phyloP scores from a whole-genome alignment of 2,888 invertebrate genomes.

The Chaetogeoica ovagalla region DNA sequence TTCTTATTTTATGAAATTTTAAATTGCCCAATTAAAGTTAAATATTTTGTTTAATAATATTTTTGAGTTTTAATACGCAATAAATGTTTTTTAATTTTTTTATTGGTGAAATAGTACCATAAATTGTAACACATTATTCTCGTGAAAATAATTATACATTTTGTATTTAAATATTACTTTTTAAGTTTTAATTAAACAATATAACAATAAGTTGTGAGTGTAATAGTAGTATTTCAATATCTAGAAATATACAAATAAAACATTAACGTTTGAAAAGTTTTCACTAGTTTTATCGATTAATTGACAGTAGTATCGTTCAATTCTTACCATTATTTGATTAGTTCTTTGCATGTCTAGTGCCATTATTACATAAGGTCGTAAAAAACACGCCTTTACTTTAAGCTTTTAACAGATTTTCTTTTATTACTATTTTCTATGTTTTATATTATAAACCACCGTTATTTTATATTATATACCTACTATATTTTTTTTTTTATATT shows the following conservation, averaged over 20 bases:
- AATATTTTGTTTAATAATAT: neutral
- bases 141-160: neutral
- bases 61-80: neutral
- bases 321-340: slow-evolving; percentile 51
- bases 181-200: slow-evolving; percentile 9
- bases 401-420: slow-evolving; percentile 39
- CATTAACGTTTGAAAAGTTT: slow-evolving; percentile 18
- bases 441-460: slow-evolving; percentile 20
- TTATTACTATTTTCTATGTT: slow-evolving; percentile 41
- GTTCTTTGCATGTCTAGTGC: slow-evolving; percentile 52
- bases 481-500: slow-evolving; percentile 6
- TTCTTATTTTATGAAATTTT: no score
- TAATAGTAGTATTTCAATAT: slow-evolving; percentile 11
- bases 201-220: neutral
- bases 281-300: slow-evolving; percentile 27
- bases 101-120: neutral
- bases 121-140: neutral
- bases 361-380: slow-evolving; percentile 45
- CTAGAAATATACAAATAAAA: slow-evolving; percentile 17
- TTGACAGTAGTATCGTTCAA: slow-evolving; percentile 43
- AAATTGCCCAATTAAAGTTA: neutral
- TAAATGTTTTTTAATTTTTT: neutral
- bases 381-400: slow-evolving; percentile 44
- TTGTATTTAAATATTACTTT: neutral
- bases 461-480: no score